These are phyloP conservation scores for Folsomia candida DNA, from an alignment of 2,888 invertebrate genomes.

Conservation along the genomic window DNA sequence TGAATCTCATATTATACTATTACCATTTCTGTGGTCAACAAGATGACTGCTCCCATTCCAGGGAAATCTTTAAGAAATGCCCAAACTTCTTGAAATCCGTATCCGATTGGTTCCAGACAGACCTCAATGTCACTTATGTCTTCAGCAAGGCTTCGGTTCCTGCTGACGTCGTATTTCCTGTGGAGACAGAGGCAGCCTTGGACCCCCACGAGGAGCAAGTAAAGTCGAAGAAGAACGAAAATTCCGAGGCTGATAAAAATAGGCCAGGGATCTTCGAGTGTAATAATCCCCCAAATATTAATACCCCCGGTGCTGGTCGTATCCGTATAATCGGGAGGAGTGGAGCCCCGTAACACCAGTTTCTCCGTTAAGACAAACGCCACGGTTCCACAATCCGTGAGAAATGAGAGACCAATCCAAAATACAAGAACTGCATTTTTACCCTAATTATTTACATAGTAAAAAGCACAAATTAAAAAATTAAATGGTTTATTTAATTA, in stretches of 20 bases:
- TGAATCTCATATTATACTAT: neutral
- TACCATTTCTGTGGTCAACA: slow-evolving; percentile 34
- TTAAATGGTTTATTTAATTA: too few species aligned
- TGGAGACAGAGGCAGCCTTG: slow-evolving; percentile 28
- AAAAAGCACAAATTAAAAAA: slow-evolving; percentile 2
- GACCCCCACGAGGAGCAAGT: slow-evolving; percentile 27
- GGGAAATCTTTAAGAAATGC: slow-evolving; percentile 36
- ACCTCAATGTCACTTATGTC: slow-evolving; percentile 26
- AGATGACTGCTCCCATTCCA: slow-evolving; percentile 27
- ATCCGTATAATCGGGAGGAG: too few species aligned
- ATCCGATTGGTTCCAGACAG: slow-evolving; percentile 33
- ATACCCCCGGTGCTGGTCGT: neutral
- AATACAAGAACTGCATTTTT: slow-evolving; percentile 21
- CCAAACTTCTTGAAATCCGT: slow-evolving; percentile 27
- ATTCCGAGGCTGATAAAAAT: slow-evolving; percentile 15
- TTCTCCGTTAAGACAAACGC: slow-evolving; percentile 1
- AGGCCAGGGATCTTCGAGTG: neutral
- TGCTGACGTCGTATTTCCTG: slow-evolving; percentile 22
- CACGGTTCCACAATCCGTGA: slow-evolving; percentile 10
- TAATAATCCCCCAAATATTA: slow-evolving; percentile 7
- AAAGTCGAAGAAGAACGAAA: slow-evolving; percentile 31
- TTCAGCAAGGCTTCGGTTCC: slow-evolving; percentile 4
- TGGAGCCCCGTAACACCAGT: too few species aligned
- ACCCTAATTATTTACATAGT: slow-evolving; percentile 22
- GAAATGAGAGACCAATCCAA: slow-evolving; percentile 25